Base-by-base conservation (phyloP, 2,797 vertebrate species). In the Fratercula arctica region DNA sequence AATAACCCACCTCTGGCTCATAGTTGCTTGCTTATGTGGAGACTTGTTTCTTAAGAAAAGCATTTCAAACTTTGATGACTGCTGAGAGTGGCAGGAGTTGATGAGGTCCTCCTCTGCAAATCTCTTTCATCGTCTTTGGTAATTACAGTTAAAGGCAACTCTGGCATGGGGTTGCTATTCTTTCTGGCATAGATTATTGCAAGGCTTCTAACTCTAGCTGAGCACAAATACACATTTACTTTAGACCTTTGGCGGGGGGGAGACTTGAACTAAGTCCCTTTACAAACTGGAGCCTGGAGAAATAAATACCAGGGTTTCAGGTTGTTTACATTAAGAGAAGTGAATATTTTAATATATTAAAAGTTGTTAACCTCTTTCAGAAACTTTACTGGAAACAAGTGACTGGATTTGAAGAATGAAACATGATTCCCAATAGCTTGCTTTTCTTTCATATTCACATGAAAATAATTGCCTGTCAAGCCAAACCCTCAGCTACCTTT, bases 261-360 rank as follows among this genome's bases (percentile, higher is more conserved):
- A 3, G 8, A 29, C 18, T 81, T 88, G 80, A 90, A 69, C 35
- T 57, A 84, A 84, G 61, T 72, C 59, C 3, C 8, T 57, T 43
- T 81, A 35, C 61, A 86, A 75, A 79, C 35, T 61, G 61, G 50
- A 95, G 59, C 69, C 88, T 92, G 77, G 48, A 93, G 90, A 93
- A 93, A 91, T 86, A 94, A 91, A 89, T 93, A 86, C 45, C 35
- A 67, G 51, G 16, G 21, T 9, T 66, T 86, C 3, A 4, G 19
- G 43, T 41, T 94, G 77, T 88, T 96, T 95, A 76, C 56, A 35
- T 92, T 89, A 94, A 81, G 25, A 29, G 15, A 91, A 81, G 35
- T 66, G 83, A 93, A 69, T 95, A 95, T 86, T 96, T 94, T 93
- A 95, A 87, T 91, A 76, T 51, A 92, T 86, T 90, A 66, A 31